Base-by-base conservation (phyloP, 2,888 invertebrate genomes). In the Cheilosia pagana region DNA sequence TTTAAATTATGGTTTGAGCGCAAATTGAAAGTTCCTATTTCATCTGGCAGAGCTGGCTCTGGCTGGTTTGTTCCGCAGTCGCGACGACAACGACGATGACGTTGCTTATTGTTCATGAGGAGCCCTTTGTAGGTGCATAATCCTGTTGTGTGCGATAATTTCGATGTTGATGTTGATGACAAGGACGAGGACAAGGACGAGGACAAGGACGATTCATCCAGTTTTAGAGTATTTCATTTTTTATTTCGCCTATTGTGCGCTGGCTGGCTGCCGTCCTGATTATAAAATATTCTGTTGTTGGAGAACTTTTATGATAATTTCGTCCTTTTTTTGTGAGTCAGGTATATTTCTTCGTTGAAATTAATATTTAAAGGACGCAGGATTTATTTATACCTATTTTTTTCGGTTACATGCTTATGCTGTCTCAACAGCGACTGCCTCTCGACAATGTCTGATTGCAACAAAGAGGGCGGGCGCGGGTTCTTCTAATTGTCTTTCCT, bases 1-100 rank as follows among this genome's bases (percentile, higher is more conserved):
- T 70, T 81, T 62, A 76, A 76, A 65, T 76, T 76, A 81, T 76
- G 81, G 63, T 65, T 76, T 71, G 57, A 75, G 16, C 62, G 35
- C 48, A 75, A 81, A 81, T 81, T 81, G 75, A 75, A 75, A 81
- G 57, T 57, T 63, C 43, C 55, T 41, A 41, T 63, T 63, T 70
- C 57, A 14, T 45, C 41, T 31, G 43, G 19, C 12, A 35, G 35
- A 12, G 35, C 55, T 0, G n/a, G 16, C 10, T 43, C 45, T 14
- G 53, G 50, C 50, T 48, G 35, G 28, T 50, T 35, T 35, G 12
- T 35, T 35, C 12, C 35, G 55, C 41, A 62, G 21, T 23, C 52
- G 41, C 52, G 41, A 55, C 62, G 48, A 39, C 59, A 16, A 19
- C 41, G 23, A 39, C 31, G 48, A 62, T 16, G 16, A 39, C 39